Percentiles rank a stretch among this genome's conserved stretches.
phyloP scores from a whole-genome alignment of 2,113 vertebrate genomes.

The Rhabdornis inornatus region DNA sequence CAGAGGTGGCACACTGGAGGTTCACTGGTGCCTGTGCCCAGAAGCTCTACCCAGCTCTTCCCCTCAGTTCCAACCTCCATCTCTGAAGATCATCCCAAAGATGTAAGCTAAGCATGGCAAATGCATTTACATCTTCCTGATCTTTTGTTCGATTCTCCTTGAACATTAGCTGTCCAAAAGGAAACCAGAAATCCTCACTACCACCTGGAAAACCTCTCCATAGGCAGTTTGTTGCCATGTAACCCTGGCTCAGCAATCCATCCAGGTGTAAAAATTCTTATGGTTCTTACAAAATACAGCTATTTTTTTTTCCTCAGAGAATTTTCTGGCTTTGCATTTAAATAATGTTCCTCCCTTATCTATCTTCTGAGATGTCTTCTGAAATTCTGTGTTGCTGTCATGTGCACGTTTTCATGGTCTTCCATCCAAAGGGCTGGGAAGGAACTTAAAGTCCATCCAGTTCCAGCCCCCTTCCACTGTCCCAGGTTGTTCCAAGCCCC shows the following conservation, averaged over 20 bases:
- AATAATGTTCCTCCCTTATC: not conserved
- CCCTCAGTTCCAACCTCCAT: not conserved
- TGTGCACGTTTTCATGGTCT: not conserved
- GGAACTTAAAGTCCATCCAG: not conserved
- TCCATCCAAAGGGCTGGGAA: not conserved
- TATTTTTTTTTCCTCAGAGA: not conserved
- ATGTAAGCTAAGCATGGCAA: fast-evolving
- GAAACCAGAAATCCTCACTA: not conserved
- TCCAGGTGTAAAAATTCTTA: not conserved
- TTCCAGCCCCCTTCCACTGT: not conserved
- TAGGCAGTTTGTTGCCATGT: not conserved
- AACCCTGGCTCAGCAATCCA: not conserved
- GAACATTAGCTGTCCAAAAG: not conserved
- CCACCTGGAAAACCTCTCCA: not conserved
- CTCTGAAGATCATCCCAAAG: not conserved
- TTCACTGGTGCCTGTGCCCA: fast-evolving
- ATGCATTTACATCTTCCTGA: not conserved
- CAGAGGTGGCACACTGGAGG: not conserved
- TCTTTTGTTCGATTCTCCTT: not conserved
- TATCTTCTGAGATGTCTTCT: not conserved
- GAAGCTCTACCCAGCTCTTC: not conserved
- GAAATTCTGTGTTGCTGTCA: not conserved
- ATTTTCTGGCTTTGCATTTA: not conserved
- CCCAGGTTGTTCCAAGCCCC: not conserved
- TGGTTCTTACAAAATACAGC: not conserved